phyloP scores from a whole-genome alignment of 2,113 vertebrate genomes.

The Apus apus region DNA sequence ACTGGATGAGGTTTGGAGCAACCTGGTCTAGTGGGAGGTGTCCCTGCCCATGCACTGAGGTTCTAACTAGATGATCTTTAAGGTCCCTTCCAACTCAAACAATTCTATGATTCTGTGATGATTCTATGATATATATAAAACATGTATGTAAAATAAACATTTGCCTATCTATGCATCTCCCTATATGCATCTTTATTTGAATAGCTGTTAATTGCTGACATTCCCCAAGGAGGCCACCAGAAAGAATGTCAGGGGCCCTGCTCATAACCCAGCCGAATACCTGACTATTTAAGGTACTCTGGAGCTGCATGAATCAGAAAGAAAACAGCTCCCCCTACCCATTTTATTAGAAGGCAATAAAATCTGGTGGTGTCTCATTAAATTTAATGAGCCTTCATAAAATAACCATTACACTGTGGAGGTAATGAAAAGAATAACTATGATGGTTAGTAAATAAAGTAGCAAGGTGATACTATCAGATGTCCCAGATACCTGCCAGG shows the following conservation, averaged over 20 bases:
- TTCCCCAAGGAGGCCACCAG: conserved; percentile 7
- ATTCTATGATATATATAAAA: not conserved
- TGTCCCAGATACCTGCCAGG: not conserved
- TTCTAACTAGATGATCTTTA: too few relatives aligned
- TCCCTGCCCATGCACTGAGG: too few relatives aligned
- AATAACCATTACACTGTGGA: conserved; percentile 77
- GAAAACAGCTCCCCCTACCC: conserved; percentile 64
- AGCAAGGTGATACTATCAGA: conserved; percentile 25
- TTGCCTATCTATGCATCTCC: not conserved
- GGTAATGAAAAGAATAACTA: conserved; percentile 79
- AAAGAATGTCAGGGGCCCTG: conserved; percentile 9
- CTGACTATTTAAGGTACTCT: conserved; percentile 69
- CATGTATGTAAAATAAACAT: not conserved
- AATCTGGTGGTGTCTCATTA: conserved; percentile 78
- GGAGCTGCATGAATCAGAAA: conserved; percentile 69
- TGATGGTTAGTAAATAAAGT: conserved; percentile 79
- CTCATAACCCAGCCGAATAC: not conserved
- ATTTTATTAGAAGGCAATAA: conserved; percentile 77
- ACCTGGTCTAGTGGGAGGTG: too few relatives aligned
- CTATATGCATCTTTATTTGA: not conserved
- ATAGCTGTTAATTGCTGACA: not conserved
- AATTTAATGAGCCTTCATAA: conserved; percentile 82
- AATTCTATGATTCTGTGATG: too few relatives aligned
- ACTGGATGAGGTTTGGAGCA: too few relatives aligned
- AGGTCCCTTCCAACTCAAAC: too few relatives aligned